phyloP scores from a whole-genome alignment of 1,140 invertebrate species.

The Onthophagus taurus region DNA sequence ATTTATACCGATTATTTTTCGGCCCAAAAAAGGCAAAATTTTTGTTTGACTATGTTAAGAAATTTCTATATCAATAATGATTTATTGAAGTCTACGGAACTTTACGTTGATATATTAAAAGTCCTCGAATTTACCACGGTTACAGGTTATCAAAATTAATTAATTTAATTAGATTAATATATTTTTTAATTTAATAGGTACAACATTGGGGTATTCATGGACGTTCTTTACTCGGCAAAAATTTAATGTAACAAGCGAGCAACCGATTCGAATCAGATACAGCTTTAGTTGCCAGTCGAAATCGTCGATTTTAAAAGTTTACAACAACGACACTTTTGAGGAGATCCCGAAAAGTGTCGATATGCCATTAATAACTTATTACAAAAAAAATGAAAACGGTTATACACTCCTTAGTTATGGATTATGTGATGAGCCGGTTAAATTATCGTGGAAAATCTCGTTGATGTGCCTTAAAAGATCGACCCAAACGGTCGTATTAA shows the following conservation, averaged over 20 bases:
- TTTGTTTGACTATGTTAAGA: constrained; percentile 16
- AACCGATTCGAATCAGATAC: constrained; percentile 23
- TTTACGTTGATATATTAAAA: constrained; percentile 1
- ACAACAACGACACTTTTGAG: constrained; percentile 31
- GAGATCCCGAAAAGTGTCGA: constrained; percentile 28
- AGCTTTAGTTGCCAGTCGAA: constrained; percentile 26
- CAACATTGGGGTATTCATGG: constrained; percentile 15
- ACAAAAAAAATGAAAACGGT: constrained; percentile 21
- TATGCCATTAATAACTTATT: constrained; percentile 23
- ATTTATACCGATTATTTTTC: constrained; percentile 15
- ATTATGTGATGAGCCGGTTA: constrained; percentile 18
- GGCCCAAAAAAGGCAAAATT: constrained; percentile 6
- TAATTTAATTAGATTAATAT: constrained; percentile 6
- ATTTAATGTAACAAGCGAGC: constrained; percentile 17
- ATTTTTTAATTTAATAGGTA: constrained; percentile 9
- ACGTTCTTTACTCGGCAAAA: constrained; percentile 16
- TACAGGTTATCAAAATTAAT: constrained; percentile 13
- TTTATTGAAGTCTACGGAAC: neutral
- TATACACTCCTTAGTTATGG: constrained; percentile 37
- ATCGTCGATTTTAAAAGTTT: constrained; percentile 28
- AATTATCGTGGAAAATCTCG: constrained; percentile 29
- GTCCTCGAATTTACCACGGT: constrained; percentile 2
- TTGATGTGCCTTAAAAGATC: constrained; percentile 25
- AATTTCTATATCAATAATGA: constrained; percentile 14
- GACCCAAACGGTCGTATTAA: neutral